Evolutionary conservation across 2,797 vertebrate genomes (phyloP), one percentile per base, ranked within the genome.

Genomic region (Acanthornis magna): DNA sequence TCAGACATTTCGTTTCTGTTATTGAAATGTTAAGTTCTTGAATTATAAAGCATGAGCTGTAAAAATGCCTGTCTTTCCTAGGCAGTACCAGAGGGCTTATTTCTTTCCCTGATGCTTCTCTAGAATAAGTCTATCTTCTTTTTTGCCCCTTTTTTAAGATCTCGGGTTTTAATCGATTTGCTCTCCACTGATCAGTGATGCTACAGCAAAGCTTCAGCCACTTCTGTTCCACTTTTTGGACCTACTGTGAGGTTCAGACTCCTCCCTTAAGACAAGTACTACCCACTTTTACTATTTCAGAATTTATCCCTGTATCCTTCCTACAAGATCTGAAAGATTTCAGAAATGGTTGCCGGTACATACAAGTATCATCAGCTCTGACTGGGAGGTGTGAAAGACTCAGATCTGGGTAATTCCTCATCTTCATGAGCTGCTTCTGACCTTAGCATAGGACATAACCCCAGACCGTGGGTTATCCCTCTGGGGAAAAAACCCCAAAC

Each of bases 11-110:
- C 1, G 26, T 73, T 89, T 80, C 51, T 72, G 25, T 63, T 83
- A 36, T 1, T 57, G 45, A 91, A 85, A 65, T 22, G 5, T 47
- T 63, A n/a, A 51, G 27, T n/a, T 65, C 30, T 4, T 54, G 67
- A 73, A 54, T 16, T 45, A n/a, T 63, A 40, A 95, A 91, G 48
- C 50, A 61, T 50, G 27, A 79, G 43, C 79, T 96, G 54, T 85
- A 62, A 78, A 96, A 86, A 77, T 72, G 17, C 13, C 6, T 62
- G 0, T 55, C n/a, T 45, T 92, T 22, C 19, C 85, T 29, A 66
- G 36, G 20, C 17, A 70, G 25, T 23, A 53, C 10, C 21, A 81
- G 40, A 74, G 40, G 29, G 45, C 3, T 12, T 47, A 19, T 9
- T 72, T 88, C n/a, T 80, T 91, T 68, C 38, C 53, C 66, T 54